Conservation (phyloP, 2,888 invertebrate species). For the Adela reaumurella region DNA sequence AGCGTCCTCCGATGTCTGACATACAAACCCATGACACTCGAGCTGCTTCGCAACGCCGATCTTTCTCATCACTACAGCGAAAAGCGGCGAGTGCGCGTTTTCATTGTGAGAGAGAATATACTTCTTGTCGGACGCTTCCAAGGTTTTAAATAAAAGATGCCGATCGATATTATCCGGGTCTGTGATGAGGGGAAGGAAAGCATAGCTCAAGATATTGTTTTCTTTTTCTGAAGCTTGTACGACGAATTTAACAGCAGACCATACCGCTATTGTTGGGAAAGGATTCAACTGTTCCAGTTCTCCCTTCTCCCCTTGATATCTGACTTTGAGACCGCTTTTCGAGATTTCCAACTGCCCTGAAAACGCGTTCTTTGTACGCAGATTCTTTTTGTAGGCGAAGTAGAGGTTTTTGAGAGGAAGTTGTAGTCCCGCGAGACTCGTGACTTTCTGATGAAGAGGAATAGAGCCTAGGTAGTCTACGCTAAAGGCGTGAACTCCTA, state of each 20-base stretch:
- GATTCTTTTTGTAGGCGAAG: slow-evolving; percentile 56
- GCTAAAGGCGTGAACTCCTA: slow-evolving; percentile 59
- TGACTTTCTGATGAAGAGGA: slow-evolving; percentile 73
- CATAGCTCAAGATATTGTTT: slow-evolving; percentile 57
- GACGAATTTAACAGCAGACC: slow-evolving; percentile 88
- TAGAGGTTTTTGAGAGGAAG: slow-evolving; percentile 74
- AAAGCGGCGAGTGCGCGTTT: slow-evolving; percentile 76
- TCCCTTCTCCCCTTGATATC: slow-evolving; percentile 60
- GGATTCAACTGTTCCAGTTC: slow-evolving; percentile 70
- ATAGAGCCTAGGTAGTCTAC: slow-evolving; percentile 83
- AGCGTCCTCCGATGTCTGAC: slow-evolving; percentile 85
- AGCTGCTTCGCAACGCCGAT: slow-evolving; percentile 72
- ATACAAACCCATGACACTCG: slow-evolving; percentile 90
- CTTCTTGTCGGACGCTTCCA: slow-evolving; percentile 53
- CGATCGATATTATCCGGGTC: slow-evolving; percentile 78
- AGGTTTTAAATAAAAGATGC: slow-evolving; percentile 59
- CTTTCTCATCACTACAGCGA: slow-evolving; percentile 87
- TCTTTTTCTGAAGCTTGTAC: slow-evolving; percentile 60
- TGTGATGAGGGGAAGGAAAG: slow-evolving; percentile 80
- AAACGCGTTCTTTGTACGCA: slow-evolving; percentile 46
- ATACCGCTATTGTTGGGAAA: slow-evolving; percentile 87
- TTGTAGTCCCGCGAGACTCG: slow-evolving; percentile 79
- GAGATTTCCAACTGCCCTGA: slow-evolving; percentile 66
- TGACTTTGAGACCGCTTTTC: slow-evolving; percentile 67
- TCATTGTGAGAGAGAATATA: slow-evolving; percentile 56